A percentile compares a stretch with the other conserved stretches of the same genome.
Conservation (phyloP, 2,113 vertebrate genomes). For the Motacilla tschutschensis region DNA sequence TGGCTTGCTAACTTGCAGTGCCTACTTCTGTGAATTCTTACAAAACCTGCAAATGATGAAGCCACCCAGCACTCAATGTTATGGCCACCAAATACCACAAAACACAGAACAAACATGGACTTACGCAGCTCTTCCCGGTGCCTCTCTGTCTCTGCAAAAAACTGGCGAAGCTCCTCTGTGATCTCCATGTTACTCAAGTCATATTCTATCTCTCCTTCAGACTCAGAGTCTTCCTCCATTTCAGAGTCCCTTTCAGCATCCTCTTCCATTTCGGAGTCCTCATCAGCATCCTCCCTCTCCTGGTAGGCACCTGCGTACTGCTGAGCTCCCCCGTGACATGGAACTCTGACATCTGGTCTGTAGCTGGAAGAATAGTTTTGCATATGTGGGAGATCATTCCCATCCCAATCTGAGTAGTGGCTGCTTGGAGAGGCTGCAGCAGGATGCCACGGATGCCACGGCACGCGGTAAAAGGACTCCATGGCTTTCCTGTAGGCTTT, state of each 20-base stretch:
- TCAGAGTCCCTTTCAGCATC: neutral
- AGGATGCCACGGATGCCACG: constrained; percentile 7
- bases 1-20: neutral
- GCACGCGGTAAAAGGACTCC: constrained; percentile 56
- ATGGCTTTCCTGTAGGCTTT: constrained; percentile 82
- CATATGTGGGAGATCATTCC: neutral
- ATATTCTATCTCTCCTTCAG: constrained; percentile 77
- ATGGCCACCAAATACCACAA: neutral
- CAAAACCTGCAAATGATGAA: neutral
- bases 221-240: constrained; percentile 45
- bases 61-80: neutral
- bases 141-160: constrained; percentile 87
- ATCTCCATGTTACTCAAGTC: constrained; percentile 95
- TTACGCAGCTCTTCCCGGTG: constrained; percentile 90
- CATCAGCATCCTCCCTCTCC: neutral
- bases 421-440: neutral
- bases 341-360: neutral
- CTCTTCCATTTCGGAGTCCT: neutral
- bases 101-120: constrained; percentile 13
- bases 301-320: neutral
- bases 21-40: neutral
- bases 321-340: fast-evolving
- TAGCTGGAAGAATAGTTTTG: neutral
- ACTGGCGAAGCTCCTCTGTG: constrained; percentile 91
- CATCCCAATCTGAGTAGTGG: constrained; percentile 61